Conservation (phyloP, 2,888 invertebrate genomes). For the Ashinkailepas kermadecensis region DNA sequence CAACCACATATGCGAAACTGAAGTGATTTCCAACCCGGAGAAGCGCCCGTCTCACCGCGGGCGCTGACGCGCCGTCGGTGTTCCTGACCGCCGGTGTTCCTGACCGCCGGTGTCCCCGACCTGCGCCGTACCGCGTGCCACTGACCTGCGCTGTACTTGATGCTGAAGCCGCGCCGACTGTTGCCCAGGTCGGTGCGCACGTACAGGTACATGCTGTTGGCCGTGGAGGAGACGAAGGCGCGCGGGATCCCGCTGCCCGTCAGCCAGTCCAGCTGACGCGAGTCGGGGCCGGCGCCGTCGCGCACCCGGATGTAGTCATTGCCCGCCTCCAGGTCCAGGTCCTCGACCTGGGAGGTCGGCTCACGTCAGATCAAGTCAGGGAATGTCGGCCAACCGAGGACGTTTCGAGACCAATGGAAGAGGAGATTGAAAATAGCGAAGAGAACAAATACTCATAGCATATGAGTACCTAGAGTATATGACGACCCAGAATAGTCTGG, state of each 20-base stretch:
- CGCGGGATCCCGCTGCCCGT: conserved; percentile 72
- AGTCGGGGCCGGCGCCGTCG: conserved; percentile 82
- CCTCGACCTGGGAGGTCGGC: conserved; percentile 38
- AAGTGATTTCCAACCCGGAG: no score
- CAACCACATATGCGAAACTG: no score
- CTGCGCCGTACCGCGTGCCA: not conserved
- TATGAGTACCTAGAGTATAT: no score
- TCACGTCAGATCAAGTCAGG: not conserved
- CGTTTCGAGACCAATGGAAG: no score
- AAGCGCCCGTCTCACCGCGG: no score
- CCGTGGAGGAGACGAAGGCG: conserved; percentile 80
- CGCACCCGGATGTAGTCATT: conserved; percentile 77
- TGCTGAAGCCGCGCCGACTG: conserved; percentile 80
- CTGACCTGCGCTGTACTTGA: conserved; percentile 67
- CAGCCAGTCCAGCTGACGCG: conserved; percentile 70
- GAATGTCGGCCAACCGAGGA: no score
- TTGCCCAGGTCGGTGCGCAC: conserved; percentile 85
- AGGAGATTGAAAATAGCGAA: no score
- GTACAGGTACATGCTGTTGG: conserved; percentile 79
- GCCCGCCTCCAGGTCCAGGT: conserved; percentile 41
- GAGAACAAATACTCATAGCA: no score
- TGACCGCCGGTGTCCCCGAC: no score
- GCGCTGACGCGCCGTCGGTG: no score
- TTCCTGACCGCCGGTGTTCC: no score
- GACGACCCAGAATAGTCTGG: no score